These are phyloP conservation scores for Caenorhabditis sp. DNA, from an alignment of 2,888 invertebrate genomes.

Conservation along the genomic window DNA sequence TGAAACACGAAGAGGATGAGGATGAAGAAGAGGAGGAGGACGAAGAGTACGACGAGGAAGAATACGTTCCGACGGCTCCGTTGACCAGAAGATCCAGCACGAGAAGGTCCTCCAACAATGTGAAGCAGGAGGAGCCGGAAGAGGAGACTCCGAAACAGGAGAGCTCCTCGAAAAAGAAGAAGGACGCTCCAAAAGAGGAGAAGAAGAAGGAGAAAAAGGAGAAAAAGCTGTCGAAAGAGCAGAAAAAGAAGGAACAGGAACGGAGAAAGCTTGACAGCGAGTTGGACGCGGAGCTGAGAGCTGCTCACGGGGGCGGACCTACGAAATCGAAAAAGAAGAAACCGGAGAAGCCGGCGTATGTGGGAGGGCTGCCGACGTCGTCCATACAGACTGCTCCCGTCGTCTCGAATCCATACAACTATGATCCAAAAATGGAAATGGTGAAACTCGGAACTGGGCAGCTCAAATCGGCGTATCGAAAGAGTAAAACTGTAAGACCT, in stretches of 20 bases:
- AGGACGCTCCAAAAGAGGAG: constrained; percentile 19
- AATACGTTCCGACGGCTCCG: constrained; percentile 30
- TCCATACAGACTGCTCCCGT: constrained; percentile 55
- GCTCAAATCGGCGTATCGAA: constrained; percentile 66
- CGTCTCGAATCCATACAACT: constrained; percentile 66
- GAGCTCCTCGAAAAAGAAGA: background rate
- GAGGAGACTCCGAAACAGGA: background rate
- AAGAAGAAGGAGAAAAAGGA: constrained; percentile 4
- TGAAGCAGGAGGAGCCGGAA: background rate
- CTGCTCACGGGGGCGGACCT: constrained; percentile 43
- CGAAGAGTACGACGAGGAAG: constrained; percentile 19
- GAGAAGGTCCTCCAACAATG: constrained; percentile 2
- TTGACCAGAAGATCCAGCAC: constrained; percentile 35
- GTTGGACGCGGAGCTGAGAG: constrained; percentile 42
- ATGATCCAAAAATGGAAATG: constrained; percentile 67
- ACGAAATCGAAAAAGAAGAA: constrained; percentile 60
- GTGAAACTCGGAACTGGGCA: constrained; percentile 65
- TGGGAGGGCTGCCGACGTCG: constrained; percentile 59
- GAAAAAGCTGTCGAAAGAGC: constrained; percentile 1
- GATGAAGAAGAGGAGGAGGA: constrained; percentile 13
- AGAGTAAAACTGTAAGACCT: constrained; percentile 58
- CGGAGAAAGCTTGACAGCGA: constrained; percentile 23
- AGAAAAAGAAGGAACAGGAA: background rate
- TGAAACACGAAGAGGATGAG: constrained; percentile 18
- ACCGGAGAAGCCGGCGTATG: constrained; percentile 58